These are phyloP conservation scores for Heliconius eleuchia DNA, from an alignment of 1,140 invertebrate species.

Conservation along the genomic window DNA sequence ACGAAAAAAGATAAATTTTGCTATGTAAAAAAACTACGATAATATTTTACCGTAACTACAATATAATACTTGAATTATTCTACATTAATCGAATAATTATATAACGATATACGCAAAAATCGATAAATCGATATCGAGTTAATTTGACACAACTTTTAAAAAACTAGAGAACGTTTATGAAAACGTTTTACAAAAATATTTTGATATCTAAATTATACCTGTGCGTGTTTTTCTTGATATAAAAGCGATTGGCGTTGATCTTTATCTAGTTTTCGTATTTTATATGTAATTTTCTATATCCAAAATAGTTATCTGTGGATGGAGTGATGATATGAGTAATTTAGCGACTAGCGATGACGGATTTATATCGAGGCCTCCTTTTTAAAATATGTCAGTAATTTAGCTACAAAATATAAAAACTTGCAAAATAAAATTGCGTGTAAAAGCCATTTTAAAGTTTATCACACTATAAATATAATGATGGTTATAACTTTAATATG, in stretches of 20 bases:
- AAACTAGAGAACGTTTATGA: slow-evolving; percentile 28
- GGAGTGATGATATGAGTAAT: slow-evolving; percentile 70
- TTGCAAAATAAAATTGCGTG: neutral
- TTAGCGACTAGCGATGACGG: slow-evolving; percentile 51
- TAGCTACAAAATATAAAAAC: neutral
- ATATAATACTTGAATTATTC: slow-evolving; percentile 26
- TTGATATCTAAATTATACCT: slow-evolving; percentile 54
- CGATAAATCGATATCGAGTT: slow-evolving; percentile 22
- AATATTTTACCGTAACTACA: slow-evolving; percentile 10
- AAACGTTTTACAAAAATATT: slow-evolving; percentile 65
- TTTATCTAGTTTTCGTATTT: slow-evolving; percentile 32
- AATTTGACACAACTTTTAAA: slow-evolving; percentile 39
- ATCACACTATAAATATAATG: slow-evolving; percentile 8
- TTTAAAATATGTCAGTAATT: neutral
- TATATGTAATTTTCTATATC: slow-evolving; percentile 37
- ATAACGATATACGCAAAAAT: slow-evolving; percentile 22
- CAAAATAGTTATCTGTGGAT: slow-evolving; percentile 62
- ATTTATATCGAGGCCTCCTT: slow-evolving; percentile 44
- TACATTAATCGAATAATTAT: slow-evolving; percentile 23
- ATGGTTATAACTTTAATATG: neutral
- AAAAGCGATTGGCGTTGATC: slow-evolving; percentile 38
- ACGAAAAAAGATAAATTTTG: slow-evolving; percentile 5
- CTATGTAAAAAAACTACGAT: slow-evolving; percentile 24
- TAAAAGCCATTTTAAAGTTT: neutral
- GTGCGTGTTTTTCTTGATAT: slow-evolving; percentile 57